Conservation (phyloP, 2,888 invertebrate genomes). For the Diadromus collaris region DNA sequence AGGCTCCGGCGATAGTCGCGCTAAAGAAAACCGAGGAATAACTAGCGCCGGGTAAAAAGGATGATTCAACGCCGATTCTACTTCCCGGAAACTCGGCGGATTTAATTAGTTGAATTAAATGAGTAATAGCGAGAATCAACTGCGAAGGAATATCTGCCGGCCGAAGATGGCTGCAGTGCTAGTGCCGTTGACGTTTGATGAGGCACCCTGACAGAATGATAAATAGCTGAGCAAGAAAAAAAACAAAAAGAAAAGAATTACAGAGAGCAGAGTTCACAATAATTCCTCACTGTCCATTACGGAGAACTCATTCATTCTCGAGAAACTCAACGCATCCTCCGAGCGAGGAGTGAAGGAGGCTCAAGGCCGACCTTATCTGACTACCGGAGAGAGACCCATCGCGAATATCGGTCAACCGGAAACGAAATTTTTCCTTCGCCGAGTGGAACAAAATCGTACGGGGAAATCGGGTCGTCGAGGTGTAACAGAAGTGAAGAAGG, state of each 20-base stretch:
- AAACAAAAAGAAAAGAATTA: not conserved
- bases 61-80: slow-evolving; percentile 18
- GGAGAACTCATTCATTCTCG: not conserved
- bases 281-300: slow-evolving; percentile 1
- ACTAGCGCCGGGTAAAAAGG: slow-evolving; percentile 19
- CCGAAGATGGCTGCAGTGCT: not conserved
- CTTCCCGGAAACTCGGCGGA: slow-evolving; percentile 19
- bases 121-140: slow-evolving; percentile 48
- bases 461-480: slow-evolving; percentile 22
- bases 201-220: not conserved
- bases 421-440: slow-evolving; percentile 57
- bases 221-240: not conserved
- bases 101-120: slow-evolving; percentile 53
- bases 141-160: slow-evolving; percentile 8
- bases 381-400: slow-evolving; percentile 33
- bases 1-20: slow-evolving; percentile 34
- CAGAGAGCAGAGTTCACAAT: not conserved
- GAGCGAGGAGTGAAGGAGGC: not conserved
- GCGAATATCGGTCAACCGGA: slow-evolving; percentile 58
- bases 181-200: not conserved
- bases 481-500: slow-evolving; percentile 32
- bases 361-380: not conserved
- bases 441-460: slow-evolving; percentile 46
- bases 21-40: slow-evolving; percentile 50
- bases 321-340: not conserved